Evolutionary conservation across 2,888 invertebrate species (phyloP).

Genomic region (Lasiommata megera): DNA sequence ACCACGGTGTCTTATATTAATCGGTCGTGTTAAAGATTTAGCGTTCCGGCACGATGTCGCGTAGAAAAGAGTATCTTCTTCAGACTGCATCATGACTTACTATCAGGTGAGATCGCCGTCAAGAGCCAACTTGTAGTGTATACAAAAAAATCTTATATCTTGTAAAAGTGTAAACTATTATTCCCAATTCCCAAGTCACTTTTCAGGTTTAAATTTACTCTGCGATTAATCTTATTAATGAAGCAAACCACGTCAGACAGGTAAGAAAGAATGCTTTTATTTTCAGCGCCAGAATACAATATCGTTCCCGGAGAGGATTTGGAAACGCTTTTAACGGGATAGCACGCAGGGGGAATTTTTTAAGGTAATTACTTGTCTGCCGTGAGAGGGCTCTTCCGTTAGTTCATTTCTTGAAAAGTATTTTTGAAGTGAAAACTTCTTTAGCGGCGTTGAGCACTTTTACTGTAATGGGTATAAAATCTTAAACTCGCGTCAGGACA

Average conservation of each 20-base stretch:
- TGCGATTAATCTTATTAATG: constrained; percentile 31
- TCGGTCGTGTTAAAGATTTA: too few relatives aligned
- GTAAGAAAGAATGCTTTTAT: constrained; percentile 30
- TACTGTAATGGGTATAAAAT: too few relatives aligned
- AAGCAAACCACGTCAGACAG: constrained; percentile 29
- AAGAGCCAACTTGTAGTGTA: too few relatives aligned
- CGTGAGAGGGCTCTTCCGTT: constrained; percentile 17
- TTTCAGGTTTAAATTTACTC: constrained; percentile 22
- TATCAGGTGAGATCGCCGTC: too few relatives aligned
- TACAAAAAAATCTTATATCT: neutral
- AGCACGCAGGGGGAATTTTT: constrained; percentile 36
- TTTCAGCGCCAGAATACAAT: constrained; percentile 29
- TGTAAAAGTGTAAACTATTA: neutral
- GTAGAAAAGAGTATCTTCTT: too few relatives aligned
- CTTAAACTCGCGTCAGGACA: too few relatives aligned
- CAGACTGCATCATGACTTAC: too few relatives aligned
- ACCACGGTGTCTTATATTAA: too few relatives aligned
- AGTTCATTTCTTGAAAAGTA: constrained; percentile 27
- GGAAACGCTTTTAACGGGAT: constrained; percentile 40
- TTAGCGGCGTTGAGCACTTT: too few relatives aligned
- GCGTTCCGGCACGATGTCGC: too few relatives aligned
- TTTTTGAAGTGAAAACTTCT: too few relatives aligned
- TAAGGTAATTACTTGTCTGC: constrained; percentile 38
- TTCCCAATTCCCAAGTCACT: neutral
- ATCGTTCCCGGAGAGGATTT: constrained; percentile 34